A percentile compares a stretch with the other conserved stretches of the same genome.
phyloP scores from a whole-genome alignment of 2,888 invertebrate species.

The Aplocera efformata region DNA sequence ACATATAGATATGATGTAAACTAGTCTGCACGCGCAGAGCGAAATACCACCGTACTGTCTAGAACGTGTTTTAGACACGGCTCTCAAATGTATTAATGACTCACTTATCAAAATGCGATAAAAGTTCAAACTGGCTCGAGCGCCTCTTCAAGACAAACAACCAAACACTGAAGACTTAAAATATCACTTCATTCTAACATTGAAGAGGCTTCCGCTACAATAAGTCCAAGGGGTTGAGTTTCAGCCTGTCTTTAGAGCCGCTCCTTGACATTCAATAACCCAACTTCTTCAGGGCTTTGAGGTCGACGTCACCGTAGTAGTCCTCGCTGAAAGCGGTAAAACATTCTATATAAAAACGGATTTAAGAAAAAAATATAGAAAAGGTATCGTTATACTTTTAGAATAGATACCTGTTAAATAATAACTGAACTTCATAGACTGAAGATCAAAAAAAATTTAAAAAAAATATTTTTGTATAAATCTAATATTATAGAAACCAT shows the following conservation, averaged over 20 bases:
- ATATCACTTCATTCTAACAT: conserved; percentile 19
- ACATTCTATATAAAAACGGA: conserved; percentile 13
- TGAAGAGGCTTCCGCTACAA: conserved; percentile 35
- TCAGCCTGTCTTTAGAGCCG: conserved; percentile 74
- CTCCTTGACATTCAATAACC: conserved; percentile 83
- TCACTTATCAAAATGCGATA: conserved; percentile 17
- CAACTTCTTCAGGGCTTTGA: conserved; percentile 92
- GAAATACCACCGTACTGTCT: no score
- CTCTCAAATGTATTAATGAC: conserved; percentile 4
- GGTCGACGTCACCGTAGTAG: conserved; percentile 94
- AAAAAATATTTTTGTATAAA: no score
- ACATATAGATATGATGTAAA: no score
- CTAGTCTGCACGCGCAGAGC: no score
- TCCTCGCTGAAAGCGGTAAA: conserved; percentile 85
- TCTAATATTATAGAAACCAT: no score
- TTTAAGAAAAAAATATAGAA: neutral
- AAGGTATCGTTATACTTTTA: no score
- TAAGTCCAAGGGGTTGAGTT: conserved; percentile 64
- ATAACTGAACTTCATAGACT: no score
- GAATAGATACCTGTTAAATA: no score
- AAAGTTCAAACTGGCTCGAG: conserved; percentile 40
- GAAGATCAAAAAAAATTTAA: no score
- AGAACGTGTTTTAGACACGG: neutral
- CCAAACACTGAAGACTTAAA: conserved; percentile 20
- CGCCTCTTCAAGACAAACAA: conserved; percentile 58